Evolutionary conservation across 2,797 vertebrate species (phyloP).

Genomic region (Cryptoprocta ferox): DNA sequence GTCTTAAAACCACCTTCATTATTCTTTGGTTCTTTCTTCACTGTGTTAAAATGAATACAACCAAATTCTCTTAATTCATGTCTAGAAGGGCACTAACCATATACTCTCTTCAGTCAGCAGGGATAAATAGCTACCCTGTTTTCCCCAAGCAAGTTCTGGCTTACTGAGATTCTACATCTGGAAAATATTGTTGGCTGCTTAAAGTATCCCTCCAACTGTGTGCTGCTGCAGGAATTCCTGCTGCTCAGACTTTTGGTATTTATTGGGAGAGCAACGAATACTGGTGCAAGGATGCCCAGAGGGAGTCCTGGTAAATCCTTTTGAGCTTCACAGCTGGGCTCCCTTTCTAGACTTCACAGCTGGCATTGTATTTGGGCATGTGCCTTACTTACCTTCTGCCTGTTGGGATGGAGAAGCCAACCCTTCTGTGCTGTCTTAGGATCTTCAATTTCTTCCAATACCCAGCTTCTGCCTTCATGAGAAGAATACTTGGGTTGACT

Average conservation of each 20-base stretch:
- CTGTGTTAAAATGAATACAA: conserved; percentile 26
- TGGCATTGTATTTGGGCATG: not conserved
- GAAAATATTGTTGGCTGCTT: conserved; percentile 57
- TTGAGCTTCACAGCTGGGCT: conserved; percentile 12
- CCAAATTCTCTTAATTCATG: not conserved
- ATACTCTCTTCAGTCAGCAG: not conserved
- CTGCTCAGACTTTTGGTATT: conserved; percentile 63
- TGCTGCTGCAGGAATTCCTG: not conserved
- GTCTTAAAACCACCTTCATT: not conserved
- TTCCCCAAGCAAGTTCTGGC: not conserved
- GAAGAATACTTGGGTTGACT: not conserved
- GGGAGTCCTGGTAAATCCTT: conserved; percentile 54
- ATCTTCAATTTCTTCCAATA: not conserved
- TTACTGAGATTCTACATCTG: conserved; percentile 57
- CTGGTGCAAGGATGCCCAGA: not conserved
- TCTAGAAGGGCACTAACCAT: not conserved
- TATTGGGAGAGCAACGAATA: conserved; percentile 42
- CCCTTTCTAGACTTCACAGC: not conserved
- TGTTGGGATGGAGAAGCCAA: not conserved
- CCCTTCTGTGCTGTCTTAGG: not conserved
- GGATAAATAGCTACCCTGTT: not conserved
- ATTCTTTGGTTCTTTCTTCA: not conserved
- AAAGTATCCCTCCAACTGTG: not conserved
- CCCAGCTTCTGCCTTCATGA: not conserved
- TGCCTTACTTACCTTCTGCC: not conserved